phyloP scores from a whole-genome alignment of 2,113 vertebrate species.

The Pristiophorus japonicus region DNA sequence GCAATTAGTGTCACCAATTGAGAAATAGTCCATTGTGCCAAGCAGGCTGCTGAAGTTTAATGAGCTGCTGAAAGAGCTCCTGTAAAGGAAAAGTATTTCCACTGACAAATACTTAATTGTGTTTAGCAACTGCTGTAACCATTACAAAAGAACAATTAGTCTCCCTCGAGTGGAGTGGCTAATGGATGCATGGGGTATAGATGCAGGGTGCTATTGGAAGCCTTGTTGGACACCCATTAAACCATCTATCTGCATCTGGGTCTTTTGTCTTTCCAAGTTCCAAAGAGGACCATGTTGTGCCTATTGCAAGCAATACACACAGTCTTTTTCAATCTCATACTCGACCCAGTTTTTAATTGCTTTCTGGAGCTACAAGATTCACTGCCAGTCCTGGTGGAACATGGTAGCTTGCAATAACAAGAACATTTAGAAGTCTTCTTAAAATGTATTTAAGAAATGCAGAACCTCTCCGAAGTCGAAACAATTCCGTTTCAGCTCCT shows the following conservation, averaged over 20 bases:
- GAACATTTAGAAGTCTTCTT: not conserved
- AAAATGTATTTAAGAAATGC: not conserved
- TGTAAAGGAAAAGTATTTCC: slow-evolving; percentile 1
- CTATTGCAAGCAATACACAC: not conserved
- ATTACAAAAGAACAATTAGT: slow-evolving; percentile 19
- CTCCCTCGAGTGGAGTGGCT: not conserved
- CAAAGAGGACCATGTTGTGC: not conserved
- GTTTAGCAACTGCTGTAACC: not conserved
- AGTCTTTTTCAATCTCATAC: not conserved
- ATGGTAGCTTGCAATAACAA: not conserved
- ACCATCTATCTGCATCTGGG: not conserved
- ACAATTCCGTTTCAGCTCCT: not conserved
- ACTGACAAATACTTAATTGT: slow-evolving; percentile 29
- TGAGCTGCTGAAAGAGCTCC: slow-evolving; percentile 27
- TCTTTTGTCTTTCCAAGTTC: not conserved
- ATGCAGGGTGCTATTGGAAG: not conserved
- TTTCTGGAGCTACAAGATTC: not conserved
- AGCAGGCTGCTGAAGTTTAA: slow-evolving; percentile 26
- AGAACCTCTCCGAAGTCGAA: not conserved
- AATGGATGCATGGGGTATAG: not conserved
- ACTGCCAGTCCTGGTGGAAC: not conserved
- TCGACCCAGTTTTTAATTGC: not conserved
- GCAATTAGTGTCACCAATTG: slow-evolving; percentile 23
- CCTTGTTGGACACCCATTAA: not conserved
- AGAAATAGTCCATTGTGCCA: slow-evolving; percentile 30